A percentile compares a stretch with the other conserved stretches of the same genome.
phyloP scores from a whole-genome alignment of 2,113 vertebrate genomes.

The Meriones unguiculatus region DNA sequence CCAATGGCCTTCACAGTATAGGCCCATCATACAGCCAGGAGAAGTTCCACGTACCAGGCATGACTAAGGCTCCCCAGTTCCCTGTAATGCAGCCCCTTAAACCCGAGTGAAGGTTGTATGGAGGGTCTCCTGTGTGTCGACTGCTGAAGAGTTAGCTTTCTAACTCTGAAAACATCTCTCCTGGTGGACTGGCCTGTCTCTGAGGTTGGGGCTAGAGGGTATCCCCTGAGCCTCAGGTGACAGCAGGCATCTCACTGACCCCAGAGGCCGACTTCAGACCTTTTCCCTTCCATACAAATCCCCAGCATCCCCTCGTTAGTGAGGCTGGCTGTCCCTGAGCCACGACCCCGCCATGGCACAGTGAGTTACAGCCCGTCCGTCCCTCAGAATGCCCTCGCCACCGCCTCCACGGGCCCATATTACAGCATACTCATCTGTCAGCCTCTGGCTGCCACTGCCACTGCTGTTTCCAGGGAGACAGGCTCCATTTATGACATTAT shows the following conservation, averaged over 20 bases:
- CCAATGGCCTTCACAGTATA: not conserved
- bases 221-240: not conserved
- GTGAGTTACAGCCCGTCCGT: constrained; percentile 63
- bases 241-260: not conserved
- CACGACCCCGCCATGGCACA: constrained; percentile 16
- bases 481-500: constrained; percentile 74
- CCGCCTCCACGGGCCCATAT: constrained; percentile 41
- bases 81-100: not conserved
- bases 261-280: not conserved
- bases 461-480: constrained; percentile 70
- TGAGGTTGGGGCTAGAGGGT: not conserved
- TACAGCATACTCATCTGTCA: constrained; percentile 45
- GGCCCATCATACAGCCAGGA: not conserved
- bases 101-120: not conserved
- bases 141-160: not conserved
- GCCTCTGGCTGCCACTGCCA: constrained; percentile 1
- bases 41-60: not conserved
- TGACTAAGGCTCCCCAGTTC: not conserved
- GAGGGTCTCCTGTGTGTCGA: not conserved
- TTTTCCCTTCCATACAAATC: not conserved
- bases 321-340: not conserved
- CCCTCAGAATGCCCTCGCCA: not conserved
- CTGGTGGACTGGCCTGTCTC: not conserved
- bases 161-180: constrained; percentile 15
- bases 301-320: not conserved